Evolutionary conservation across 2,797 vertebrate species (phyloP).

Genomic region (Pipistrellus pipistrellus): DNA sequence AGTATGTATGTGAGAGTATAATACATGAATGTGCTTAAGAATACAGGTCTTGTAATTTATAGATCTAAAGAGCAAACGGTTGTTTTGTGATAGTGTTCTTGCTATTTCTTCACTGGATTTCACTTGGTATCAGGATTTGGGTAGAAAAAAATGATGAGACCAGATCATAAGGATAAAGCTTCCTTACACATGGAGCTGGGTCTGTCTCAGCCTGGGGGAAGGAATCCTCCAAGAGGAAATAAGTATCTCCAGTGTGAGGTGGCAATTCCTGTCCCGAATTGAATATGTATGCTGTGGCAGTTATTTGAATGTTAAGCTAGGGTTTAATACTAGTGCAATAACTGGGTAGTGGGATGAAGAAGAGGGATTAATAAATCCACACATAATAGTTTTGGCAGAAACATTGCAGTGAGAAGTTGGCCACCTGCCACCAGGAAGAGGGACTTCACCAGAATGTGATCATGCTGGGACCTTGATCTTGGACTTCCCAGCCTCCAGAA

Average conservation of each 20-base stretch:
- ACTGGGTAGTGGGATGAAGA: neutral
- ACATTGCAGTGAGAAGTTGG: neutral
- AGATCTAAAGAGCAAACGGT: slow-evolving; percentile 60
- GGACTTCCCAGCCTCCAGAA: neutral
- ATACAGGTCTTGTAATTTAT: neutral
- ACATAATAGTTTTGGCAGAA: neutral
- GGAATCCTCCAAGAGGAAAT: neutral
- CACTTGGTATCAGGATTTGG: neutral
- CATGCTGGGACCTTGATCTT: neutral
- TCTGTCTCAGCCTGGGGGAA: neutral
- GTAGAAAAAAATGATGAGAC: neutral
- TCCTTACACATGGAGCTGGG: neutral
- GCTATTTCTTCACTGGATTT: slow-evolving; percentile 44
- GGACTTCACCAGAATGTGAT: neutral
- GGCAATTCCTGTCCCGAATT: rapidly evolving
- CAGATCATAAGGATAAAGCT: neutral
- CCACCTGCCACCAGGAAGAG: neutral
- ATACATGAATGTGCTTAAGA: neutral
- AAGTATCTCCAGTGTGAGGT: neutral
- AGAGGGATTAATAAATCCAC: neutral
- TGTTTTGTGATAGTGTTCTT: neutral
- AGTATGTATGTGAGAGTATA: neutral
- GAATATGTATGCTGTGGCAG: neutral
- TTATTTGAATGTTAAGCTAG: neutral
- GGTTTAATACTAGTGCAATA: neutral